These are phyloP conservation scores for Myiozetetes cayanensis DNA, from an alignment of 2,113 vertebrate species.

Conservation along the genomic window DNA sequence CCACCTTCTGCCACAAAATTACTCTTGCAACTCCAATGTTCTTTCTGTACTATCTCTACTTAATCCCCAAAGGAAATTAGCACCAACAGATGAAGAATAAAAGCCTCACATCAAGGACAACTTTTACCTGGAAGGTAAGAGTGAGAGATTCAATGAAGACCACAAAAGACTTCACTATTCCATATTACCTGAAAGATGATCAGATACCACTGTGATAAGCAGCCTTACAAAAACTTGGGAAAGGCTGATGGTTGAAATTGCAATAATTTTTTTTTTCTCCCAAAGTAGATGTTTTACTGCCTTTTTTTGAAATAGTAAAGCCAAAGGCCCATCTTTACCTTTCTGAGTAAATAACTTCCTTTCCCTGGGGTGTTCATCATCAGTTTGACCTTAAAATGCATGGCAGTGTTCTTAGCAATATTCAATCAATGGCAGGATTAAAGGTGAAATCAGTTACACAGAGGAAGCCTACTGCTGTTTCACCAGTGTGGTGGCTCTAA, in stretches of 20 bases:
- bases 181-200: neutral
- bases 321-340: slow-evolving; percentile 29
- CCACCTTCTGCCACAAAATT: neutral
- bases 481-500: slow-evolving; percentile 72
- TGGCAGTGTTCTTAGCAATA: slow-evolving; percentile 68
- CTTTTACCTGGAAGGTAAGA: neutral
- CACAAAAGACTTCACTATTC: neutral
- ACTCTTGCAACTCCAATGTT: neutral
- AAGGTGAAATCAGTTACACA: slow-evolving; percentile 77
- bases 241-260: slow-evolving; percentile 26
- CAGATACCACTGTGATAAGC: slow-evolving; percentile 23
- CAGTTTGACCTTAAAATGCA: slow-evolving; percentile 67
- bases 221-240: slow-evolving; percentile 17
- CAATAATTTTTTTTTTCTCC: neutral
- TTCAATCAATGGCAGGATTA: slow-evolving; percentile 76
- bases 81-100: neutral
- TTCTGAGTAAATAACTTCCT: slow-evolving; percentile 65
- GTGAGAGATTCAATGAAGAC: neutral
- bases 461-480: slow-evolving; percentile 71
- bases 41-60: neutral
- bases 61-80: neutral
- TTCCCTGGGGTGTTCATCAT: slow-evolving; percentile 66
- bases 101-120: neutral
- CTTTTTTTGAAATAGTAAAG: slow-evolving; percentile 21
- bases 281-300: slow-evolving; percentile 32